phyloP scores from a whole-genome alignment of 2,797 vertebrate species.

The Stomatorhinus walkeri region DNA sequence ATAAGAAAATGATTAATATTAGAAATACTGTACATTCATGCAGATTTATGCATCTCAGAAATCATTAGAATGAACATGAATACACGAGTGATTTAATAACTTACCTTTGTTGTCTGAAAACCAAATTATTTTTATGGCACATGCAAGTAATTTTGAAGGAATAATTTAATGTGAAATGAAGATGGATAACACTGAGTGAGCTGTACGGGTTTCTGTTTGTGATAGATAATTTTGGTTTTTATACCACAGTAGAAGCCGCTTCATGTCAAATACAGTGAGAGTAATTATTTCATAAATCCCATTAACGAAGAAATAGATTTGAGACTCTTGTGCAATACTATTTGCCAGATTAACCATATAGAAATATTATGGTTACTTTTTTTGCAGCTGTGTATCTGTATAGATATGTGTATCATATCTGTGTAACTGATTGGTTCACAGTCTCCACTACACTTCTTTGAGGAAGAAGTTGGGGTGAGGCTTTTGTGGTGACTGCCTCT shows the following conservation, averaged over 20 bases:
- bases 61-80: constrained; percentile 37
- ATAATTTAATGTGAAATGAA: not conserved
- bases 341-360: not conserved
- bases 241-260: not conserved
- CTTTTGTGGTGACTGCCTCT: not conserved
- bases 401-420: too few species aligned
- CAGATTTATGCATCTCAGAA: constrained; percentile 44
- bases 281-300: constrained; percentile 11
- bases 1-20: not conserved
- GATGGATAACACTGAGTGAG: not conserved
- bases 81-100: constrained; percentile 35
- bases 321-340: constrained; percentile 19
- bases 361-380: not conserved
- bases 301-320: not conserved
- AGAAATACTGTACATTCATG: constrained; percentile 33
- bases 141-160: not conserved
- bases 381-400: not conserved
- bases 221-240: not conserved
- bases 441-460: not conserved
- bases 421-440: not conserved
- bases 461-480: not conserved
- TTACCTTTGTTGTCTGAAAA: constrained; percentile 19
- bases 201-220: constrained; percentile 1
- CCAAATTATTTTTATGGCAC: constrained; percentile 35
- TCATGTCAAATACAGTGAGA: not conserved